phyloP scores from a whole-genome alignment of 2,113 vertebrate species.

The Mastomys coucha region DNA sequence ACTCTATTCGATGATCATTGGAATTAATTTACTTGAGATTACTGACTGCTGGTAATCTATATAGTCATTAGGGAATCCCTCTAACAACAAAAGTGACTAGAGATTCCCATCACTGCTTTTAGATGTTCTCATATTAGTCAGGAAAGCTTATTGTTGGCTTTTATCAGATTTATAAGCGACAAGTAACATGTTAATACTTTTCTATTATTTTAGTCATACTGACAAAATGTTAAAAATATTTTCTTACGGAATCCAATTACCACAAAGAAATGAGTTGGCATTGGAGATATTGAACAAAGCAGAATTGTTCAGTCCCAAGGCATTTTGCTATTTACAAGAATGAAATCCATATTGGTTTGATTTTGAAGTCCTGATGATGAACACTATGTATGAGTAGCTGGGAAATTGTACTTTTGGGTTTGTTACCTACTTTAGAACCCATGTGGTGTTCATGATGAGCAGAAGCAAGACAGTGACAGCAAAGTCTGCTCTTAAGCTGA shows the following conservation, averaged over 20 bases:
- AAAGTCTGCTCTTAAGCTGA: neutral
- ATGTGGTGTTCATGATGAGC: neutral
- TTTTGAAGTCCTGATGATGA: conserved; percentile 57
- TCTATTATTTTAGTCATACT: conserved; percentile 53
- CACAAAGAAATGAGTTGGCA: neutral
- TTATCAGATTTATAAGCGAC: conserved; percentile 12
- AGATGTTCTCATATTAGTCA: conserved; percentile 39
- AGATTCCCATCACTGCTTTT: conserved; percentile 58
- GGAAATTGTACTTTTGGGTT: conserved; percentile 14
- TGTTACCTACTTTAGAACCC: neutral
- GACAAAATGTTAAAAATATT: conserved; percentile 49
- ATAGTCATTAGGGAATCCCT: neutral
- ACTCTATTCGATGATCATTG: conserved; percentile 38
- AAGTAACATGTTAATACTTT: conserved; percentile 14
- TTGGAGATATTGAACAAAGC: conserved; percentile 57
- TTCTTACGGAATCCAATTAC: conserved; percentile 52
- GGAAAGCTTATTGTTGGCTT: conserved; percentile 46
- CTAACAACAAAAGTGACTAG: conserved; percentile 35
- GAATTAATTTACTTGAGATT: conserved; percentile 29
- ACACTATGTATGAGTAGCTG: neutral
- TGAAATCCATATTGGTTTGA: conserved; percentile 34
- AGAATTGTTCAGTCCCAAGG: conserved; percentile 44
- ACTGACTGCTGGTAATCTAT: neutral
- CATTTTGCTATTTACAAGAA: neutral
- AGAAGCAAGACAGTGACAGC: conserved; percentile 50